Conservation (phyloP, 2,888 invertebrate species). For the Rapana venosa region DNA sequence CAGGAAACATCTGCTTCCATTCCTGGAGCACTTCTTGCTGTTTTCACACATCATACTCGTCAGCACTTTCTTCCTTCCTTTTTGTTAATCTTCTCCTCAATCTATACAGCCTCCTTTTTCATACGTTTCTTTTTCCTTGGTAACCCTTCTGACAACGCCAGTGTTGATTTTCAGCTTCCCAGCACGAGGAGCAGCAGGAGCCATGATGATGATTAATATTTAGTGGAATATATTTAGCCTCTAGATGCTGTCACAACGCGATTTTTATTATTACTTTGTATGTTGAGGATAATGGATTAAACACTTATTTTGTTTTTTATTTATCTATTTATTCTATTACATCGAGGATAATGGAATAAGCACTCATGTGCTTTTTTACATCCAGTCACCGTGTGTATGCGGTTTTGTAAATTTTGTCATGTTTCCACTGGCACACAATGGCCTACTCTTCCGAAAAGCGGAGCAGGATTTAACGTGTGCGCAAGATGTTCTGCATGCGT, state of each 20-base stretch:
- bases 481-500: no score
- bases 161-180: slow-evolving; percentile 38
- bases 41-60: slow-evolving; percentile 11
- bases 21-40: slow-evolving; percentile 86
- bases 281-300: no score
- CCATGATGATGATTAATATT: slow-evolving; percentile 7
- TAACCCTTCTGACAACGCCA: slow-evolving; percentile 38
- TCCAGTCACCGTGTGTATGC: background rate
- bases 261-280: background rate
- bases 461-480: no score
- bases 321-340: background rate
- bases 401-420: no score
- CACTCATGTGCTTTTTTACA: background rate
- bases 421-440: no score
- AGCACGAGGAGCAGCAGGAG: slow-evolving; percentile 31
- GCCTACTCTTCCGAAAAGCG: no score
- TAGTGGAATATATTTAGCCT: background rate
- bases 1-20: slow-evolving; percentile 94
- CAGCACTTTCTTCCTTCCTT: background rate
- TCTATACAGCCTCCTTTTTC: slow-evolving; percentile 4
- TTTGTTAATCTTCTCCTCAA: slow-evolving; percentile 5
- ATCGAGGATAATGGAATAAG: background rate
- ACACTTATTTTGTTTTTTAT: background rate
- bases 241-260: background rate
- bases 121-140: slow-evolving; percentile 22